These are phyloP conservation scores for Seriola rivoliana DNA, from an alignment of 2,113 vertebrate species.

Conservation along the genomic window DNA sequence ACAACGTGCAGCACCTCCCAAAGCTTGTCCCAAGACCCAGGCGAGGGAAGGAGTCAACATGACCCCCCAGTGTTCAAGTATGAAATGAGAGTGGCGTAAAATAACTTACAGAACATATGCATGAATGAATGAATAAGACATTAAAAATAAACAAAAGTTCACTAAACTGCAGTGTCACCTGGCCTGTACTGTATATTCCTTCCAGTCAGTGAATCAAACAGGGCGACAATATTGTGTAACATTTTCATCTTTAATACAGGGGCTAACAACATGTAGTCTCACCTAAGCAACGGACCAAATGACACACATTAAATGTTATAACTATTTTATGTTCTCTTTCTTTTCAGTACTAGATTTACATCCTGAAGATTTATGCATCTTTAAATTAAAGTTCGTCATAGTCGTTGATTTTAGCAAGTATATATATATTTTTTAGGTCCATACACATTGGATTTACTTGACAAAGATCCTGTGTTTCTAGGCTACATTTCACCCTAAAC, in stretches of 20 bases:
- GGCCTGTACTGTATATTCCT: neutral
- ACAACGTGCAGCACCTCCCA: constrained; percentile 80
- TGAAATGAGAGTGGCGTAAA: constrained; percentile 66
- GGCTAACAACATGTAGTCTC: constrained; percentile 54
- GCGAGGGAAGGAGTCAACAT: constrained; percentile 32
- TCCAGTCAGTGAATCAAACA: constrained; percentile 64
- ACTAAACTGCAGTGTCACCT: constrained; percentile 31
- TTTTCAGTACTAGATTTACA: constrained; percentile 70
- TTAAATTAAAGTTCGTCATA: constrained; percentile 66
- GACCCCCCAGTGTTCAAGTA: constrained; percentile 58
- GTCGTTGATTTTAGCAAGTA: constrained; percentile 41
- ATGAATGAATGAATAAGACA: constrained; percentile 36
- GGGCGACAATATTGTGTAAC: constrained; percentile 41
- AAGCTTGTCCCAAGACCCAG: constrained; percentile 68
- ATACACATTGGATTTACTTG: constrained; percentile 45
- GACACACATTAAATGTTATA: constrained; percentile 52
- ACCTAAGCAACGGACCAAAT: constrained; percentile 51
- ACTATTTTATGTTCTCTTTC: constrained; percentile 33
- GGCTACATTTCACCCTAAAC: constrained; percentile 59
- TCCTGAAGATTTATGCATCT: constrained; percentile 55
- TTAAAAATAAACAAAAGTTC: neutral
- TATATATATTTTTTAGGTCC: constrained; percentile 41
- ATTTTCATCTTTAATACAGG: constrained; percentile 69
- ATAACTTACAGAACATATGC: constrained; percentile 45
- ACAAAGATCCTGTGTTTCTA: constrained; percentile 35